These are phyloP conservation scores for Halesus radiatus DNA, from an alignment of 1,140 invertebrate genomes.

Conservation along the genomic window DNA sequence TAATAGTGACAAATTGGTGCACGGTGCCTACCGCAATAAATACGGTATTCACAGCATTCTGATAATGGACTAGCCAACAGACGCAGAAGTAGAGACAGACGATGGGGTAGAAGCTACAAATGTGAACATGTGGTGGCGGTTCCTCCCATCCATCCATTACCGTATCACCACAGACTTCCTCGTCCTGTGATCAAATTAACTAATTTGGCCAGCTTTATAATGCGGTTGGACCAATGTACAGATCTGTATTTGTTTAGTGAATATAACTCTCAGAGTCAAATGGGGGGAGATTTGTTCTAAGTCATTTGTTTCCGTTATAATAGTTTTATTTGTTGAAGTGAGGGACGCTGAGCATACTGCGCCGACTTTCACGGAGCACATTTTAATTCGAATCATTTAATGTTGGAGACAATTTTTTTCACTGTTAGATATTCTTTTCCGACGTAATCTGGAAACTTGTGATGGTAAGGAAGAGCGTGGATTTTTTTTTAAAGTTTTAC, in stretches of 20 bases:
- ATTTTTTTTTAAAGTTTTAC: too few species aligned
- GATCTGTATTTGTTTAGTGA: slow-evolving; percentile 49
- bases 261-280: slow-evolving; percentile 51
- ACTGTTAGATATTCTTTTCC: too few species aligned
- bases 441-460: too few species aligned
- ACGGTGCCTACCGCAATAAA: background rate
- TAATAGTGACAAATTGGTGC: too few species aligned
- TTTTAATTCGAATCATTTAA: background rate
- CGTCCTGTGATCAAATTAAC: slow-evolving; percentile 53
- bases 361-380: background rate
- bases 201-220: slow-evolving; percentile 52
- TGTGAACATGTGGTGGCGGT: slow-evolving; percentile 52
- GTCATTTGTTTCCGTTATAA: slow-evolving; percentile 55
- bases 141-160: slow-evolving; percentile 34
- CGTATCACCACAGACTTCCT: slow-evolving; percentile 43
- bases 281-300: slow-evolving; percentile 56
- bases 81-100: background rate
- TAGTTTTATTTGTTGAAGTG: slow-evolving; percentile 53
- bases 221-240: slow-evolving; percentile 25
- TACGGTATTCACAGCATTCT: background rate
- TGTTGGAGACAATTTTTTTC: too few species aligned
- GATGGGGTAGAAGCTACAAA: slow-evolving; percentile 18
- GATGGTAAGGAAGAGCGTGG: too few species aligned
- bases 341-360: slow-evolving; percentile 12
- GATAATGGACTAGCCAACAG: slow-evolving; percentile 32